phyloP scores from a whole-genome alignment of 2,888 invertebrate genomes.

The Eumacrocentrus americanus region DNA sequence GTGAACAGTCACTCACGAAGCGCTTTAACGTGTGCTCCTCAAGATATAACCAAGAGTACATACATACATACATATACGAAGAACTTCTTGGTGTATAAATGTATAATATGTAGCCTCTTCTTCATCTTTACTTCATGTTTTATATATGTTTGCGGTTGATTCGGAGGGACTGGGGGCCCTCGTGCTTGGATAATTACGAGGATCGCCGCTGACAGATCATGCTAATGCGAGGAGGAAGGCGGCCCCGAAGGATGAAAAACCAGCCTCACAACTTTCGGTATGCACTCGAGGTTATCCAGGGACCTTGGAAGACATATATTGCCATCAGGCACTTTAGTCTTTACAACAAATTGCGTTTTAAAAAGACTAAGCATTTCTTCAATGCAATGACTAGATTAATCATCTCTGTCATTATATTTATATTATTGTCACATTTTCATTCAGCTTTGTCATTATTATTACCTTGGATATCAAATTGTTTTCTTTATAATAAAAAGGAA shows the following conservation, averaged over 20 bases:
- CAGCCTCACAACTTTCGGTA: slow-evolving; percentile 17
- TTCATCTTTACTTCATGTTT: not conserved
- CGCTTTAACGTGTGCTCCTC: not conserved
- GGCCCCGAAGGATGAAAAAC: slow-evolving; percentile 18
- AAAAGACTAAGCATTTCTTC: too few relatives aligned
- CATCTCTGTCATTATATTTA: too few relatives aligned
- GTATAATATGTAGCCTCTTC: not conserved
- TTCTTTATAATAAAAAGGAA: too few relatives aligned
- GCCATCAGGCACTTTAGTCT: not conserved
- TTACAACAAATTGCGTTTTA: not conserved
- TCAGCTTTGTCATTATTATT: too few relatives aligned
- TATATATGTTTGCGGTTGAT: not conserved
- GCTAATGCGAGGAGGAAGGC: slow-evolving; percentile 8
- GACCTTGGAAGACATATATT: slow-evolving; percentile 14
- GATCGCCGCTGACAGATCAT: slow-evolving; percentile 13
- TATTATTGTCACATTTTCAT: too few relatives aligned
- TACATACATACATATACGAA: not conserved
- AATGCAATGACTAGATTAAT: too few relatives aligned
- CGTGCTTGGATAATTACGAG: slow-evolving; percentile 13
- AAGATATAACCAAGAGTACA: not conserved
- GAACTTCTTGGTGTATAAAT: not conserved
- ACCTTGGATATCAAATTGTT: too few relatives aligned
- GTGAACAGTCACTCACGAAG: slow-evolving; percentile 8
- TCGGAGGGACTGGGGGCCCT: not conserved
- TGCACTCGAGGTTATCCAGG: slow-evolving; percentile 9